These are phyloP conservation scores for Deilephila porcellus DNA, from an alignment of 2,888 invertebrate species.

Conservation along the genomic window DNA sequence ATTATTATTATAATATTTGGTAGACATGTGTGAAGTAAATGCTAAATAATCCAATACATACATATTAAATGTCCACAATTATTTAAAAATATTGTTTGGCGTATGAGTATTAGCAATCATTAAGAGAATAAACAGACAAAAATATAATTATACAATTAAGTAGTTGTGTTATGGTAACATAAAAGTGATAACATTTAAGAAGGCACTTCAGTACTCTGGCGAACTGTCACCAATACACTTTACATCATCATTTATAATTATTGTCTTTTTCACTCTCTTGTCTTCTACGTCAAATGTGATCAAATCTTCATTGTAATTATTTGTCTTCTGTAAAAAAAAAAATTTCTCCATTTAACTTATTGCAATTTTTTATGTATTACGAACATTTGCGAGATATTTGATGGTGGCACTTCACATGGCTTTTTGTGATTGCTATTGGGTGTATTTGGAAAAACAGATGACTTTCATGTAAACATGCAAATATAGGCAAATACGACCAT, in stretches of 20 bases:
- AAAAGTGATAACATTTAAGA: constrained; percentile 43
- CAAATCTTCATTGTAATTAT: constrained; percentile 65
- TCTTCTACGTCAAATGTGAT: constrained; percentile 78
- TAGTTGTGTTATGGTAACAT: constrained; percentile 18
- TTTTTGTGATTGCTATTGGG: too few species aligned
- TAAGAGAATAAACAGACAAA: constrained; percentile 31
- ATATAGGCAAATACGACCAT: too few species aligned
- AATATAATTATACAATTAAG: constrained; percentile 14
- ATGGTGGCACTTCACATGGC: too few species aligned
- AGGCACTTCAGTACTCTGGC: constrained; percentile 80
- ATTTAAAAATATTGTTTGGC: constrained; percentile 26
- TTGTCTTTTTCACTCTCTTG: constrained; percentile 60
- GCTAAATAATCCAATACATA: constrained; percentile 5
- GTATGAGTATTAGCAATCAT: constrained; percentile 42
- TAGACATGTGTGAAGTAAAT: constrained; percentile 21
- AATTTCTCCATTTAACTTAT: background rate
- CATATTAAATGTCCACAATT: background rate
- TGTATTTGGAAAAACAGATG: too few species aligned
- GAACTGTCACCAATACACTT: constrained; percentile 73
- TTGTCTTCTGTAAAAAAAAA: constrained; percentile 65
- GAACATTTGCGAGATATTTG: too few species aligned
- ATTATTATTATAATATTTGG: constrained; percentile 29
- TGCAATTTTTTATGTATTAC: too few species aligned
- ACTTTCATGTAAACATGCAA: too few species aligned
- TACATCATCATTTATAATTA: constrained; percentile 63